A percentile compares a stretch with the other conserved stretches of the same genome.
Evolutionary conservation across 2,888 invertebrate genomes (phyloP).

Genomic region (Cephus rjabovi): DNA sequence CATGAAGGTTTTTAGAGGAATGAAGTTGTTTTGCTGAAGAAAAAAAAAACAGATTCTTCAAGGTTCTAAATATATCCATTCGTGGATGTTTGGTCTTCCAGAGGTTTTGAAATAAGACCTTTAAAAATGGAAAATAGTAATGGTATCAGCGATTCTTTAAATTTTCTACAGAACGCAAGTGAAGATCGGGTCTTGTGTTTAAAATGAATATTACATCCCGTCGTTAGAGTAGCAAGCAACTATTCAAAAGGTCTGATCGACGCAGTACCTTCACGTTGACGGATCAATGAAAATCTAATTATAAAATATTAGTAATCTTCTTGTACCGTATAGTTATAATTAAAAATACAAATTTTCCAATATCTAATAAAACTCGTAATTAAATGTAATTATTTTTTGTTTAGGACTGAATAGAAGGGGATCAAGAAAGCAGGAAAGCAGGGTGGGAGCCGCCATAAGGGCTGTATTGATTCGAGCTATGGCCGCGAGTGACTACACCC

Average conservation of each 20-base stretch:
- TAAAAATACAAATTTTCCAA: background rate
- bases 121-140: background rate
- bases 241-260: background rate
- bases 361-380: background rate
- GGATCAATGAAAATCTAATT: background rate
- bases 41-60: background rate
- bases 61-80: background rate
- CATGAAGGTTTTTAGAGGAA: background rate
- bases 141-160: background rate
- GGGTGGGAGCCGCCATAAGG: slow-evolving; percentile 43
- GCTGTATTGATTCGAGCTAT: slow-evolving; percentile 60
- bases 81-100: background rate
- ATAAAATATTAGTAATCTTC: background rate
- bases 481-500: slow-evolving; percentile 40
- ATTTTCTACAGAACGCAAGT: background rate
- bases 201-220: background rate
- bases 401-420: background rate
- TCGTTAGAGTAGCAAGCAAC: background rate
- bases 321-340: background rate
- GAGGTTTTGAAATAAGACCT: background rate
- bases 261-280: background rate
- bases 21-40: background rate
- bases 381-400: background rate
- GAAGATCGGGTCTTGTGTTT: background rate
- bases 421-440: background rate